Percentiles rank a stretch among this genome's conserved stretches.
phyloP scores from a whole-genome alignment of 2,797 vertebrate genomes.

The Pseudomugil gertrudae region DNA sequence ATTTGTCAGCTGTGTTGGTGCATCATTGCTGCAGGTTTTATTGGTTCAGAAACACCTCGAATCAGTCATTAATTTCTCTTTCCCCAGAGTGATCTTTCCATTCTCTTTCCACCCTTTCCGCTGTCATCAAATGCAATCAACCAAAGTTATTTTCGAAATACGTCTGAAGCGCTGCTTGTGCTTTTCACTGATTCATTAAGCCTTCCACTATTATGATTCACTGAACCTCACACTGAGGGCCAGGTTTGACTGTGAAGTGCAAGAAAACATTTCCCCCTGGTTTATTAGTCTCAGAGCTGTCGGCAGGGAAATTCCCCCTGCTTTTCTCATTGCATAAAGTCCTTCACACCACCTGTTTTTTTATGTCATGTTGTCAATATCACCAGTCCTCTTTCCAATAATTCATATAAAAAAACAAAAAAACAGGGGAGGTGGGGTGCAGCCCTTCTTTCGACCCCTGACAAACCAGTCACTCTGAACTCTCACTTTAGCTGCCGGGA shows the following conservation, averaged over 20 bases:
- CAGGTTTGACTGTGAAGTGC: conserved; percentile 49
- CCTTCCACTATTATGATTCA: conserved; percentile 56
- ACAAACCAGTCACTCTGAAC: conserved; percentile 39
- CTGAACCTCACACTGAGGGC: conserved; percentile 38
- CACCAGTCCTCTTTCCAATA: conserved; percentile 57
- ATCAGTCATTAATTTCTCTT: conserved; percentile 14
- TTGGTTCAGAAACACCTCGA: not conserved
- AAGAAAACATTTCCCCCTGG: conserved; percentile 43
- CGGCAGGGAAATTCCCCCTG: conserved; percentile 56
- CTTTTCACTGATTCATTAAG: conserved; percentile 48
- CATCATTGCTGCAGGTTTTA: not conserved
- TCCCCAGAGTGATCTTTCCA: not conserved
- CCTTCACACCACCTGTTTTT: conserved; percentile 32
- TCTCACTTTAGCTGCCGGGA: conserved; percentile 58
- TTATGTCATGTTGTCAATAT: conserved; percentile 36
- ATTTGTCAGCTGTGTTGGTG: not conserved
- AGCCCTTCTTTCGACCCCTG: conserved; percentile 25
- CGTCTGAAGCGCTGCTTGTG: conserved; percentile 8
- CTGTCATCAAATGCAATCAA: conserved; percentile 1
- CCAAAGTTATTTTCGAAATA: conserved; percentile 32
- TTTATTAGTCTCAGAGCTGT: conserved; percentile 46
- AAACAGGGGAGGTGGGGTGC: conserved; percentile 1
- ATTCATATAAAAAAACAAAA: conserved; percentile 32
- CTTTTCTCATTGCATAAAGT: conserved; percentile 47
- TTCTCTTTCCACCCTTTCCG: not conserved